Evolutionary conservation across 2,113 vertebrate genomes (phyloP).

Genomic region (Mirza zaza): DNA sequence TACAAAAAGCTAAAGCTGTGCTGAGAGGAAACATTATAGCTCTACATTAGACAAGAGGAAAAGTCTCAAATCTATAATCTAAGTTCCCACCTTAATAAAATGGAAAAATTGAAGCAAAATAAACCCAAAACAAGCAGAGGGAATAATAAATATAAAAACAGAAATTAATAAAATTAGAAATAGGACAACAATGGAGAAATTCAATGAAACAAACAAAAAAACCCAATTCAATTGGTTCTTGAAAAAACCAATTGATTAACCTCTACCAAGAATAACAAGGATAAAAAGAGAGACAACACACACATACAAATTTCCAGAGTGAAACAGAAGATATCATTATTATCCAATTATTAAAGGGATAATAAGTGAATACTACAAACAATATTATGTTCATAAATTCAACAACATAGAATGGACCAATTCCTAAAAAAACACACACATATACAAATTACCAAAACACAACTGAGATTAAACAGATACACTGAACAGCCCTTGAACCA

Average conservation of each 20-base stretch:
- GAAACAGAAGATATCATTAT: background rate
- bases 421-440: background rate
- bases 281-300: background rate
- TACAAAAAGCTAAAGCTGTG: background rate
- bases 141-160: background rate
- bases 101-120: background rate
- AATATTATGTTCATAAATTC: background rate
- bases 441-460: background rate
- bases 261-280: background rate
- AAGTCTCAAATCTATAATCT: background rate
- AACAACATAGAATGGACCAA: background rate
- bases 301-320: background rate
- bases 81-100: background rate
- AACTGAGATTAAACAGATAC: background rate
- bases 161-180: background rate
- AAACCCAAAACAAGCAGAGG: background rate
- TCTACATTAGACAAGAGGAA: background rate
- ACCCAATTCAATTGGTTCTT: background rate
- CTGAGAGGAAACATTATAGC: background rate
- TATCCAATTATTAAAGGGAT: background rate
- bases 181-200: background rate
- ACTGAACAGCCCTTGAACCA: background rate
- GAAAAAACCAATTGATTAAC: background rate
- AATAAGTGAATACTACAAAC: background rate
- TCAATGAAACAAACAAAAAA: background rate